phyloP scores from a whole-genome alignment of 2,113 vertebrate genomes.

The Donacobius atricapilla region DNA sequence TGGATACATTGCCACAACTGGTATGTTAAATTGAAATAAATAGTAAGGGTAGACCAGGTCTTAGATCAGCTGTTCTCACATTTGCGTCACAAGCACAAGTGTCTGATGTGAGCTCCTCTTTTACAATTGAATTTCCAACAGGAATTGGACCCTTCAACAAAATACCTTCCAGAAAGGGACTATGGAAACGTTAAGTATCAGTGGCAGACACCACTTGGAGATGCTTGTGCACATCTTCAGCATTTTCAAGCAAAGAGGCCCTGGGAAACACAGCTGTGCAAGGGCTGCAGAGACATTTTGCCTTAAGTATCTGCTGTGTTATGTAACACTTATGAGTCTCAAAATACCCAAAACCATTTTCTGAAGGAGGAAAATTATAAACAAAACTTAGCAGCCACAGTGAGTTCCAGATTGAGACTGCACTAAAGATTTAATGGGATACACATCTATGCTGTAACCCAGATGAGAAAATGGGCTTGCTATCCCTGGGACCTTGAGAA shows the following conservation, averaged over 20 bases:
- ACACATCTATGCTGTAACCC: neutral
- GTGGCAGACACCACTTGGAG: neutral
- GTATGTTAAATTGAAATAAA: neutral
- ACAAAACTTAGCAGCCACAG: neutral
- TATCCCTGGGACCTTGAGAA: neutral
- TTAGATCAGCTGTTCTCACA: neutral
- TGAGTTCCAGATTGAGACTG: neutral
- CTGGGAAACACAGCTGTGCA: neutral
- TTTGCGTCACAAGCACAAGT: neutral
- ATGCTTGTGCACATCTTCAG: accelerated
- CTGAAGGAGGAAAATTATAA: neutral
- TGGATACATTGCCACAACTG: neutral
- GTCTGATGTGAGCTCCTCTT: neutral
- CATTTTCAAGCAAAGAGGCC: neutral
- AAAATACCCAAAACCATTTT: neutral
- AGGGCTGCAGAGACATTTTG: neutral
- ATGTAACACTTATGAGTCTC: neutral
- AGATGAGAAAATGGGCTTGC: neutral
- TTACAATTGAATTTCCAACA: neutral
- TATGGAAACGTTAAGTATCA: neutral
- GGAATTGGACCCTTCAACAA: neutral
- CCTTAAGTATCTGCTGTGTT: neutral
- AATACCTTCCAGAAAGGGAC: neutral
- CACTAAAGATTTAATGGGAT: neutral
- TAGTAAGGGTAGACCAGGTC: neutral